Conservation (phyloP, 2,797 vertebrate species). For the Tragopan temminckii region DNA sequence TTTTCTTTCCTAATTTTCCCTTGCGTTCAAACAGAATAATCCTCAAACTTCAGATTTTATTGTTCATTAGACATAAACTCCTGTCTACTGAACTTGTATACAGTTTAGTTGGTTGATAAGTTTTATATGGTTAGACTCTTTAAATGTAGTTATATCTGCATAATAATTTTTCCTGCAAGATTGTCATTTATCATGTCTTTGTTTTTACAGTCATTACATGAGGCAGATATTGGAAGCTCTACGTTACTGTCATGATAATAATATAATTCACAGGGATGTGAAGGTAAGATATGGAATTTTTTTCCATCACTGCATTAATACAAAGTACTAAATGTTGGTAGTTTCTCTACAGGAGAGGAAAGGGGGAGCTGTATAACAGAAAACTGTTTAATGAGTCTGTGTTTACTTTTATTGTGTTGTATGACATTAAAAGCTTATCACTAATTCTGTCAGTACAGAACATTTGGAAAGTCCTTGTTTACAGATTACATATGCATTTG, state of each 20-base stretch:
- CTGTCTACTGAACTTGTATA: not conserved
- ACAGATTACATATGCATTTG: conserved; percentile 1
- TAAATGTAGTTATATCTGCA: not conserved
- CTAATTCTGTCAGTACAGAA: not conserved
- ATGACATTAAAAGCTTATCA: not conserved
- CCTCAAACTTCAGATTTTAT: not conserved
- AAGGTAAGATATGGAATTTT: conserved; percentile 87
- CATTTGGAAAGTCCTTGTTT: conserved; percentile 41
- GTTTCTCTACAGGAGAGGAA: not conserved
- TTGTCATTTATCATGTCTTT: conserved; percentile 63
- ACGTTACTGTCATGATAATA: conserved; percentile 98
- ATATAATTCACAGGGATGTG: conserved; percentile 97
- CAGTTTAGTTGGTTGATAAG: not conserved
- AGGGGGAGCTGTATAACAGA: not conserved
- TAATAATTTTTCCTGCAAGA: conserved; percentile 1
- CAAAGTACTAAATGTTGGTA: not conserved
- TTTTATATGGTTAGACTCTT: not conserved
- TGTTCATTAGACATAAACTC: not conserved
- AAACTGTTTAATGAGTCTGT: not conserved
- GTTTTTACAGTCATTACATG: conserved; percentile 94
- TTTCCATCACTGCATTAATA: not conserved
- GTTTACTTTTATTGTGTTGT: not conserved
- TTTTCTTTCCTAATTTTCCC: not conserved
- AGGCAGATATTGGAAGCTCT: conserved; percentile 97
- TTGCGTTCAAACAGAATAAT: not conserved